Conservation (phyloP, 2,797 vertebrate genomes). For the Denticeps clupeoides region DNA sequence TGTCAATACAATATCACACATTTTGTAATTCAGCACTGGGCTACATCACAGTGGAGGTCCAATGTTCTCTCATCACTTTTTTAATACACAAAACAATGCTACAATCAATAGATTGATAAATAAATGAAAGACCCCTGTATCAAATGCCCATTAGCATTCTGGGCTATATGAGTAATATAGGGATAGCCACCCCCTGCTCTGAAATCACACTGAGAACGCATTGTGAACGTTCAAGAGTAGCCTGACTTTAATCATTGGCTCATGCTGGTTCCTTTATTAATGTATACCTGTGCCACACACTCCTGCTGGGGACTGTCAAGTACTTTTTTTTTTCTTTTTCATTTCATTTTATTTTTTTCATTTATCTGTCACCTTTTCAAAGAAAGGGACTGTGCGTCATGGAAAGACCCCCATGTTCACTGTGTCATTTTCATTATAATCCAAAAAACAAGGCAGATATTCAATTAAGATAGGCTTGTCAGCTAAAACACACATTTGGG, state of each 20-base stretch:
- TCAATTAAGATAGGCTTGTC: constrained; percentile 66
- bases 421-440: constrained; percentile 53
- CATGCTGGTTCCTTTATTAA: constrained; percentile 52
- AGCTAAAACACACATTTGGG: constrained; percentile 46
- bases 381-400: constrained; percentile 47
- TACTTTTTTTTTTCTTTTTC: constrained; percentile 53
- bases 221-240: constrained; percentile 22
- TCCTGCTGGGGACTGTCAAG: constrained; percentile 42
- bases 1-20: too few species aligned
- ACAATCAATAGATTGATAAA: background rate
- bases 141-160: background rate
- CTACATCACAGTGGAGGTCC: too few species aligned
- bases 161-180: background rate
- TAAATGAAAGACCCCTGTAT: too few species aligned
- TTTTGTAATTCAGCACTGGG: too few species aligned
- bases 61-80: background rate
- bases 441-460: constrained; percentile 67
- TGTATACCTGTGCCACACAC: constrained; percentile 33
- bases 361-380: constrained; percentile 64
- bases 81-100: background rate
- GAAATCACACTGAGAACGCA: constrained; percentile 13
- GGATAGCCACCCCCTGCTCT: constrained; percentile 11
- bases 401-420: constrained; percentile 46
- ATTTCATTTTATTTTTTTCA: constrained; percentile 21
- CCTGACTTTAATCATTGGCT: constrained; percentile 39